A percentile compares a stretch with the other conserved stretches of the same genome.
Conservation (phyloP, 1,140 invertebrate genomes). For the roundworm (Caenorhabditis elegans) region DNA sequence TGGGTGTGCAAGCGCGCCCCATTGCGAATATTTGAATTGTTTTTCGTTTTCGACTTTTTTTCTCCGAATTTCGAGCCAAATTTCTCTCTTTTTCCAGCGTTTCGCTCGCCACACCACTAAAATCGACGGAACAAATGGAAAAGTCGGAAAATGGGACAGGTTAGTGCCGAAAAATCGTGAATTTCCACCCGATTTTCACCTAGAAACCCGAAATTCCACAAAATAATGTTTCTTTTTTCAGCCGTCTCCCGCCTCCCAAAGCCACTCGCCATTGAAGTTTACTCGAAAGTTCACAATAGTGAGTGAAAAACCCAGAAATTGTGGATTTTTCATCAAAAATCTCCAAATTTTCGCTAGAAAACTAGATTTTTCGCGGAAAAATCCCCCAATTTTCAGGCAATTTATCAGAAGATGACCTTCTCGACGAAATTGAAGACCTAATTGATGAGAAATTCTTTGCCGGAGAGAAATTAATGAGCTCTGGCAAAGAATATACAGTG, state of each 20-base stretch:
- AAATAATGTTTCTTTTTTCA: no score
- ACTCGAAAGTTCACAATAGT: slow-evolving; percentile 8
- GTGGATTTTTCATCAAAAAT: no score
- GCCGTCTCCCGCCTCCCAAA: not conserved
- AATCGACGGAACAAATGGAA: not conserved
- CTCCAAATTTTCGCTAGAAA: not conserved
- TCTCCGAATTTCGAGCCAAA: not conserved
- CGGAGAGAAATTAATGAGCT: not conserved
- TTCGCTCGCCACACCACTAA: not conserved
- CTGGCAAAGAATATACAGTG: not conserved
- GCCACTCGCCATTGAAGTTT: not conserved
- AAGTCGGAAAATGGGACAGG: not conserved
- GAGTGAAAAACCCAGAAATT: not conserved
- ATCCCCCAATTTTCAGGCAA: not conserved
- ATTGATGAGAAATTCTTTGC: not conserved
- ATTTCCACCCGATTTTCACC: not conserved
- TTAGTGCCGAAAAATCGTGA: not conserved
- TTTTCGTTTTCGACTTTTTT: not conserved
- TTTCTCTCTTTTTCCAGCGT: not conserved
- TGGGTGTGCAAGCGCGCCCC: not conserved
- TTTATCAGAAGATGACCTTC: not conserved
- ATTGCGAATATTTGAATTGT: not conserved
- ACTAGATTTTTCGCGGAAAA: not conserved
- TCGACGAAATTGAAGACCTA: not conserved
- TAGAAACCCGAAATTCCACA: no score